Percentiles rank a stretch among this genome's conserved stretches.
These are phyloP conservation scores for Drosophila saltans DNA, from an alignment of 1,140 invertebrate genomes.

Conservation along the genomic window DNA sequence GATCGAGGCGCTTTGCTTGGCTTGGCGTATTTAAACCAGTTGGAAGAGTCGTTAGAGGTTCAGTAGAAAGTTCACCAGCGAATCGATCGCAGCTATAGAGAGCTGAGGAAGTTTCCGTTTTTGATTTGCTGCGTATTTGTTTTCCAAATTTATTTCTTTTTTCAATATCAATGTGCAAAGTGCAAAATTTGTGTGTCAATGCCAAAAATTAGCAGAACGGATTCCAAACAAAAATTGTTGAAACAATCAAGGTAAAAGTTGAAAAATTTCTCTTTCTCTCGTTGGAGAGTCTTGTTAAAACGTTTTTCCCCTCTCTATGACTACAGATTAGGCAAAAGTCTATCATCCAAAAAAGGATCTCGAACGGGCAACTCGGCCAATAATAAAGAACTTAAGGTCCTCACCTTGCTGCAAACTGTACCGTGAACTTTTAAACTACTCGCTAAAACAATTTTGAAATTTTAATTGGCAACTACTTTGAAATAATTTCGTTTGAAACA, in stretches of 20 bases:
- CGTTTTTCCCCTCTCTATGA: too few relatives aligned
- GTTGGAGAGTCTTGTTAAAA: not conserved
- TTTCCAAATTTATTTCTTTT: constrained; percentile 36
- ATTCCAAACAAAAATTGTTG: constrained; percentile 57
- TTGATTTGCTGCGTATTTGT: not conserved
- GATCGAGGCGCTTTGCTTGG: not conserved
- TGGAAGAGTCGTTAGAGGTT: constrained; percentile 48
- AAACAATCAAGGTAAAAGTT: constrained; percentile 62
- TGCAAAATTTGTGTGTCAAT: constrained; percentile 81
- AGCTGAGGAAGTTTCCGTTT: constrained; percentile 26
- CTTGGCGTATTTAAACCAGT: constrained; percentile 66
- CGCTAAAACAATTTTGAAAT: constrained; percentile 25
- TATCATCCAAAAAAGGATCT: constrained; percentile 88
- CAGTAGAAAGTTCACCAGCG: constrained; percentile 71
- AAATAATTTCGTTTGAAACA: constrained; percentile 23
- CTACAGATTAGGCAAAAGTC: constrained; percentile 87
- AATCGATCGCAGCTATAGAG: constrained; percentile 40
- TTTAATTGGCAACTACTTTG: constrained; percentile 37
- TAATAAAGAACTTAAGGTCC: constrained; percentile 88
- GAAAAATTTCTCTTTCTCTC: too few relatives aligned
- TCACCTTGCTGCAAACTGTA: constrained; percentile 89
- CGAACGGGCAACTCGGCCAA: constrained; percentile 89
- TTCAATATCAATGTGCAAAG: constrained; percentile 60
- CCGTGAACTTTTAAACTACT: constrained; percentile 84
- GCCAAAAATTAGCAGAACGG: constrained; percentile 65